phyloP scores from a whole-genome alignment of 2,888 invertebrate species.

The Nymphalis polychloros region DNA sequence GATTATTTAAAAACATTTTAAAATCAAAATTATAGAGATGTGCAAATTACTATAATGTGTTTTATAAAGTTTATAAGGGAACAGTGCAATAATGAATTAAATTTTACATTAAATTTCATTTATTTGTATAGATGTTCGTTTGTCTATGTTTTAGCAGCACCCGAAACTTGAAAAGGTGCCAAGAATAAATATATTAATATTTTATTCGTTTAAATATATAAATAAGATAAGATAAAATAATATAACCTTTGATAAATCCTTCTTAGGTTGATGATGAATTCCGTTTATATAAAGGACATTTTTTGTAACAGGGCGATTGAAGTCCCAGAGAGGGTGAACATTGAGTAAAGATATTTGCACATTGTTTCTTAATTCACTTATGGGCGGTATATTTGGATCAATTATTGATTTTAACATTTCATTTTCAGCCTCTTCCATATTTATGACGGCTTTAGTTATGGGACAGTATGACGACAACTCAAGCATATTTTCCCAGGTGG shows the following conservation, averaged over 20 bases:
- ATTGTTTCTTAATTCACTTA: constrained; percentile 47
- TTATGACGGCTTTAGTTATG: constrained; percentile 11
- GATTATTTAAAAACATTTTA: no score
- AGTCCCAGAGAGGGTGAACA: constrained; percentile 56
- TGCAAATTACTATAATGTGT: neutral
- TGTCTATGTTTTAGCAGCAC: no score
- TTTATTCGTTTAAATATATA: neutral
- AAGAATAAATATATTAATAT: no score
- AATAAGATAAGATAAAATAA: neutral
- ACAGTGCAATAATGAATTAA: no score
- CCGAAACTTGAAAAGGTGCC: no score
- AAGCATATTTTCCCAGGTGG: constrained; percentile 40
- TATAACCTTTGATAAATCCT: constrained; percentile 55
- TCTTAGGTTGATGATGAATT: constrained; percentile 54
- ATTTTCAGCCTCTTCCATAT: constrained; percentile 26
- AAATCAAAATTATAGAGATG: neutral
- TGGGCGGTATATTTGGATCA: constrained; percentile 31
- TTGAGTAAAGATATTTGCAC: constrained; percentile 61
- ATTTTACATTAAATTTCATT: no score
- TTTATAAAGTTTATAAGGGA: no score
- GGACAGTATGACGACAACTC: constrained; percentile 24
- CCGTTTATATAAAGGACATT: constrained; percentile 65
- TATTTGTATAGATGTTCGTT: no score
- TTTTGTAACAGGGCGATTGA: constrained; percentile 60
- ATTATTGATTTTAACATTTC: constrained; percentile 30